Conservation (phyloP, 2,888 invertebrate genomes). For the Papilio gigon region DNA sequence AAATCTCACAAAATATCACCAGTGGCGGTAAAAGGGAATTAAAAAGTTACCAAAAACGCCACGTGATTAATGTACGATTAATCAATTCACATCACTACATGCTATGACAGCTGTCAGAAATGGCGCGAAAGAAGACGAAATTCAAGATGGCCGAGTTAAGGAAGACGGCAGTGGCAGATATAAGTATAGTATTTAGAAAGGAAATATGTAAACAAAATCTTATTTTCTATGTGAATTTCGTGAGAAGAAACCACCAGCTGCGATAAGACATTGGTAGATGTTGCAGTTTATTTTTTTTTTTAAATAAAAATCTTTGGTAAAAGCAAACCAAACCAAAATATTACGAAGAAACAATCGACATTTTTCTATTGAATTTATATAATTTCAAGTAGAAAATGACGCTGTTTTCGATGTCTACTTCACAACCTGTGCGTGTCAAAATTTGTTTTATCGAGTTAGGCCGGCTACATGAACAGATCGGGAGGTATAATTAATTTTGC, state of each 20-base stretch:
- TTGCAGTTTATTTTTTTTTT: background rate
- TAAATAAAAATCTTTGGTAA: conserved; percentile 10
- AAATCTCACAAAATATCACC: too few relatives aligned
- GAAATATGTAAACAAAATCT: background rate
- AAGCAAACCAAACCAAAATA: conserved; percentile 1
- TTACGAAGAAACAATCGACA: too few relatives aligned
- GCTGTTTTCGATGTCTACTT: too few relatives aligned
- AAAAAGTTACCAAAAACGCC: too few relatives aligned
- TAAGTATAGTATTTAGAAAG: background rate
- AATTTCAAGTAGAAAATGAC: too few relatives aligned
- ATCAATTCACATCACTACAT: background rate
- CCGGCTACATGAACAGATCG: background rate
- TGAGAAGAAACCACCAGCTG: background rate
- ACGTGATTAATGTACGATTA: background rate
- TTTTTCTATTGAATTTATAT: background rate
- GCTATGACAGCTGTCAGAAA: conserved; percentile 12
- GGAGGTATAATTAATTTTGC: background rate
- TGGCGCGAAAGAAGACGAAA: conserved; percentile 21
- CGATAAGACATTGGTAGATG: background rate
- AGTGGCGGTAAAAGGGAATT: too few relatives aligned
- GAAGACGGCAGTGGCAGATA: background rate
- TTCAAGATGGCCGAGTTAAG: background rate
- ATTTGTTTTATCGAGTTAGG: background rate
- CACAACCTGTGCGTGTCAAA: too few relatives aligned
- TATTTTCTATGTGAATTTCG: background rate